Base-by-base conservation (phyloP, 2,797 vertebrate species). In the Bradypus variegatus region DNA sequence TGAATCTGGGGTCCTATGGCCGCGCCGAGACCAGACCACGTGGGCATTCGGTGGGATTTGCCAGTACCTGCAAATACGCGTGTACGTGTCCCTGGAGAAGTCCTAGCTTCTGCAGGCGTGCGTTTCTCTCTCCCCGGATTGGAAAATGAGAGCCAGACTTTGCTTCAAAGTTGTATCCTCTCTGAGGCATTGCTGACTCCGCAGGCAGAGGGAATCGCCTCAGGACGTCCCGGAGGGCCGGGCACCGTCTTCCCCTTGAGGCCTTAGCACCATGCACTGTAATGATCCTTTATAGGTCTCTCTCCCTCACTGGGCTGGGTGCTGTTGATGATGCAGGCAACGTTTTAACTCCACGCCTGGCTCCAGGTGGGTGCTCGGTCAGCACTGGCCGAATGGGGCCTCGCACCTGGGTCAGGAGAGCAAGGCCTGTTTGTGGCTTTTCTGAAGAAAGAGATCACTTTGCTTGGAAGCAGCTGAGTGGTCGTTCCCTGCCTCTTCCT, bases 391-490 rank as follows among this genome's bases (percentile, higher is more conserved):
- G 12, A 23, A 0, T 0, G 19, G 18, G 31, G 36, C 31, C 36
- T 19, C 53, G 27, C 29, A 7, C 14, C 33, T 55, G 6, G 4
- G 11, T 7, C 45, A 6, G 60, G 11, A 58, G 10, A 33, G 25
- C 10, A 25, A 45, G 27, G 7, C 33, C 2, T 6, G 58, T 41
- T 36, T 4, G 38, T 3, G 64, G 18, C 27, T 81, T 80, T 69
- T 38, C 65, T 53, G 38, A 64, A 89, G 48, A 31, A 67, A 64
- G 72, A 72, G 41, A n/a, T 76, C 8, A 4, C 29, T 23, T 27
- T 11, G 1, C 19, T 5, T 29, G 0, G 0, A 36, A 78, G 29
- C 1, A 70, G 36, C 27, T 1, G 6, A 6, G 70, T 10, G 23
- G 18, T 10, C 5, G 5, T 11, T 82, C 33, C 69, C 9, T 48